Evolutionary conservation across 2,888 invertebrate genomes (phyloP), one percentile per base, ranked within the genome.

Genomic region (Tuta absoluta): DNA sequence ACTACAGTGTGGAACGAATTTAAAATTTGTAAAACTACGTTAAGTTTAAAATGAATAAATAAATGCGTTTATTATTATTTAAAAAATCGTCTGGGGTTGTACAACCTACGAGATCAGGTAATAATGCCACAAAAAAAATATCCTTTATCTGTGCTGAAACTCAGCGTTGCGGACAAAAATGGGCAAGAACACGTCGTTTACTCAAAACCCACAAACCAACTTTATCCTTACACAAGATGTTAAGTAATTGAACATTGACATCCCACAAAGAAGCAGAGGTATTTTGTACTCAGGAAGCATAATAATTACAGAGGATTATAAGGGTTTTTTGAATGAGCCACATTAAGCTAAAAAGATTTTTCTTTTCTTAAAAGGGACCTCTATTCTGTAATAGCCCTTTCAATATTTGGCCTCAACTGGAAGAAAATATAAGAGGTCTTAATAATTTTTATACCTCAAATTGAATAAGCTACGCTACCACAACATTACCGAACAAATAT

Each of bases 401-500:
- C 49, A n/a, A n/a, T 51, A 8, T 51, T 51, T 11, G 19, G 0
- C 23, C 17, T n/a, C 2, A 8, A 45, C 17, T 7, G 17, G 17
- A 45, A n/a, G 17, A 4, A 45, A 17, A n/a, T n/a, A n/a, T n/a
- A n/a, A 45, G n/a, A 17, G 45, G 14, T 17, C n/a, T 45, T 17
- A 7, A 45, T 17, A 5, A 45, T 45, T 1, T 45, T 45, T 45
- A n/a, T 45, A n/a, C 8, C 17, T 38, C 14, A 59, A 59, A 59
- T 38, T 41, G 59, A 19, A 48, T 61, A 48, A 48, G 48, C 60
- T 5, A 45, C 24, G n/a, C 62, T 49, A 19, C 21, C 53, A 37
- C 60, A 63, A 65, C 51, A 60, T 60, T 60, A 19, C 49, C 48
- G 28, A 61, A 53, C 63, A 63, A 65, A 65, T 38, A 62, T 48